Evolutionary conservation across 2,888 invertebrate species (phyloP).

Genomic region (Crematogaster levior): DNA sequence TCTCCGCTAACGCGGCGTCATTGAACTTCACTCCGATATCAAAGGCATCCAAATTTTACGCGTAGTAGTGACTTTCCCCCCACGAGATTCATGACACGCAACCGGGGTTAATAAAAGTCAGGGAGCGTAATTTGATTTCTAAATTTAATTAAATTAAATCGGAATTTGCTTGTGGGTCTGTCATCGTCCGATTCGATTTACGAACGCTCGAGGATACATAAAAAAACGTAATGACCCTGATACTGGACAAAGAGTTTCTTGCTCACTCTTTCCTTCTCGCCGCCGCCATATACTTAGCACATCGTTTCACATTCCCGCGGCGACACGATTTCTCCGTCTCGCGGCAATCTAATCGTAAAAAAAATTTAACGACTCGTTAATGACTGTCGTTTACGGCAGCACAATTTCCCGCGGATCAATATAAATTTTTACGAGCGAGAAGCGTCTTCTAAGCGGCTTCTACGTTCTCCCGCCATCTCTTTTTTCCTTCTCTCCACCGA

Average conservation of each 20-base stretch:
- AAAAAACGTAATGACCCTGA: constrained; percentile 42
- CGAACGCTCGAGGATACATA: background rate
- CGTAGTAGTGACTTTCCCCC: background rate
- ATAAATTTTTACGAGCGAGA: constrained; percentile 35
- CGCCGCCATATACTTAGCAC: constrained; percentile 27
- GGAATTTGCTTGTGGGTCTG: background rate
- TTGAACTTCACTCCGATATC: background rate
- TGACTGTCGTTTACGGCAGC: background rate
- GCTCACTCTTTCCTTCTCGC: background rate
- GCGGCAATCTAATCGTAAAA: constrained; percentile 32
- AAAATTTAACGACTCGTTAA: constrained; percentile 34
- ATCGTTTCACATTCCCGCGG: constrained; percentile 44
- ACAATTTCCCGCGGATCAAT: constrained; percentile 33
- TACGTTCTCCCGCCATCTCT: background rate
- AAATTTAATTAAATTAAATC: constrained; percentile 39
- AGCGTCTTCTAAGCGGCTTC: background rate
- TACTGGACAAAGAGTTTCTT: background rate
- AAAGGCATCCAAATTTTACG: background rate
- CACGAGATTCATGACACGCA: background rate
- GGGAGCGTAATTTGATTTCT: background rate
- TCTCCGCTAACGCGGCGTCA: background rate
- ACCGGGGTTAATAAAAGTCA: background rate
- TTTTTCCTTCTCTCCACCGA: background rate
- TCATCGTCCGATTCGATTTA: constrained; percentile 27
- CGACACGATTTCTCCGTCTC: constrained; percentile 31